Conservation (phyloP, 1,140 invertebrate species). For the Panulirus ornatus region DNA sequence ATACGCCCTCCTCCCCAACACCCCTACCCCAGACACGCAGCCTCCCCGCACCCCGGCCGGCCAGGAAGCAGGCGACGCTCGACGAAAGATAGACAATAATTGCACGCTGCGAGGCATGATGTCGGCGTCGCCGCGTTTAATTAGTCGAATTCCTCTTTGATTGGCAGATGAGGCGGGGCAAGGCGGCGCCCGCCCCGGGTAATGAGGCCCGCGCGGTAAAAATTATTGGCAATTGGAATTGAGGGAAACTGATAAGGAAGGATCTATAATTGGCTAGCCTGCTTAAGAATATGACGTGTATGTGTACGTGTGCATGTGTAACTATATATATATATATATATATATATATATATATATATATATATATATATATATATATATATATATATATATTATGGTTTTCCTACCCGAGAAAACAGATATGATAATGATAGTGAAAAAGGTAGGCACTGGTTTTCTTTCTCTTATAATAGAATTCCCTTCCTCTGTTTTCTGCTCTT, state of each 20-base stretch:
- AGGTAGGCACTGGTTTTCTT: no score
- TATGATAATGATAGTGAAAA: no score
- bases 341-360: constrained; percentile 14
- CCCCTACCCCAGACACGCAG: not conserved
- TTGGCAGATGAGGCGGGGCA: not conserved
- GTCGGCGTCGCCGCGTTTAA: constrained; percentile 11
- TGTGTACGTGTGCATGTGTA: not conserved
- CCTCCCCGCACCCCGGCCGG: not conserved
- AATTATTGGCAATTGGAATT: constrained; percentile 5
- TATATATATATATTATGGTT: not conserved
- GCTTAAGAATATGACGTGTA: not conserved
- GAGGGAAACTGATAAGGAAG: constrained; percentile 5
- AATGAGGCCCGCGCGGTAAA: not conserved
- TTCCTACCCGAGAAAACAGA: no score
- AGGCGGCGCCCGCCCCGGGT: not conserved
- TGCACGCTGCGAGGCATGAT: not conserved
- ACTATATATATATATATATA: constrained; percentile 16
- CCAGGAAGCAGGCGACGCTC: not conserved
- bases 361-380: constrained; percentile 22
- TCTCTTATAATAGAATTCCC: no score
- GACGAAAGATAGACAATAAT: constrained; percentile 3
- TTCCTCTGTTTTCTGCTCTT: no score
- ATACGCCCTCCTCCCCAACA: not conserved
- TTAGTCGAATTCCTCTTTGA: not conserved
- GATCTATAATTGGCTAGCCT: not conserved